phyloP scores from a whole-genome alignment of 2,113 vertebrate genomes.

The Athene cunicularia region DNA sequence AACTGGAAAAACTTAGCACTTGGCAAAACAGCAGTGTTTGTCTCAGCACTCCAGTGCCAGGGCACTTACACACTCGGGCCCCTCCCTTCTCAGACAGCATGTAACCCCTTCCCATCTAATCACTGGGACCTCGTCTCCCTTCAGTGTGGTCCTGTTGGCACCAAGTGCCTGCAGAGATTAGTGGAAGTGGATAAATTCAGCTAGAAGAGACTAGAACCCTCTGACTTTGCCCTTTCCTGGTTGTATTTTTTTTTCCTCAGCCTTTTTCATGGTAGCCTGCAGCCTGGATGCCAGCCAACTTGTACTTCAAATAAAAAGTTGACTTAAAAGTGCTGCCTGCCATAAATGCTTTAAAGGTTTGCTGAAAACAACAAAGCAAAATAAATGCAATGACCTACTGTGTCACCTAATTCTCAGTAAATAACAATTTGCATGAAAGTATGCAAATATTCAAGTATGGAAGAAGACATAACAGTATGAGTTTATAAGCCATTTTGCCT shows the following conservation, averaged over 20 bases:
- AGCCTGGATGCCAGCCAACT: background rate
- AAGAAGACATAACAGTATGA: background rate
- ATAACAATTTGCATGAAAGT: background rate
- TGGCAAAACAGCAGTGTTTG: background rate
- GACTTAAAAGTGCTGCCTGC: background rate
- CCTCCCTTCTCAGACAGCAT: rapidly evolving
- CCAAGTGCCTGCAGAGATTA: background rate
- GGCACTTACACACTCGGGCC: rapidly evolving
- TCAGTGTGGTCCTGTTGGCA: background rate
- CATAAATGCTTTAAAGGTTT: background rate
- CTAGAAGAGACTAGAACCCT: background rate
- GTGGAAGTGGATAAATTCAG: background rate
- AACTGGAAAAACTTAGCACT: background rate
- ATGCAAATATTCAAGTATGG: background rate
- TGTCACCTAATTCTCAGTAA: background rate
- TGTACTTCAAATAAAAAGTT: background rate
- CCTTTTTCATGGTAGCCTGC: background rate
- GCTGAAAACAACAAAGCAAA: background rate
- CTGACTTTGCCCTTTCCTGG: background rate
- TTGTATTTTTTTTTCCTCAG: background rate
- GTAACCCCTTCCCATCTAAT: background rate
- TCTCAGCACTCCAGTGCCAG: background rate
- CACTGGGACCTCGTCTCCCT: background rate
- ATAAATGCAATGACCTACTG: background rate
- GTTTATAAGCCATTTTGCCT: background rate